phyloP scores from a whole-genome alignment of 2,113 vertebrate species.

The Progne subis region DNA sequence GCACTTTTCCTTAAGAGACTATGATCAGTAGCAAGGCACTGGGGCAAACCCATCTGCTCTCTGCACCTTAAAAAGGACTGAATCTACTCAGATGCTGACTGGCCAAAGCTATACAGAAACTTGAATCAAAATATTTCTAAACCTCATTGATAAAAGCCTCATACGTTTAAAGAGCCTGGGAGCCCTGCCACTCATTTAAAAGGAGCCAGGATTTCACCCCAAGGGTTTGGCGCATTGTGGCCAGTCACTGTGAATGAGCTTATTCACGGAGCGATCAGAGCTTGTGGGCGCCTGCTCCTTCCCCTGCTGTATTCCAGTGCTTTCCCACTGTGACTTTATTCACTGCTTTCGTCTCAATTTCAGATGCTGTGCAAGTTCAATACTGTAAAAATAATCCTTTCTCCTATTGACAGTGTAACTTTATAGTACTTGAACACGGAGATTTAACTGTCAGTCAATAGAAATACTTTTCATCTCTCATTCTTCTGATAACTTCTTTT shows the following conservation, averaged over 20 bases:
- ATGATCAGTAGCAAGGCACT: background rate
- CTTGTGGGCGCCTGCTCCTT: background rate
- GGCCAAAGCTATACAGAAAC: background rate
- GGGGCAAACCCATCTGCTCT: background rate
- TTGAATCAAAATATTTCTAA: background rate
- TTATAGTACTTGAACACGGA: background rate
- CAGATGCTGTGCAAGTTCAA: background rate
- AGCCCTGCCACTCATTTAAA: background rate
- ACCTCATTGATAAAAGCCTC: background rate
- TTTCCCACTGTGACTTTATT: slow-evolving; percentile 16
- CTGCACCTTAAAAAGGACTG: background rate
- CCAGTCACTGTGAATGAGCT: background rate
- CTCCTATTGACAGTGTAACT: background rate
- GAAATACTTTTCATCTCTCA: background rate
- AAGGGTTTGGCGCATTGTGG: background rate
- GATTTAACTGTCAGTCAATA: background rate
- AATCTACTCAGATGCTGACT: background rate
- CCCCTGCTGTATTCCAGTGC: background rate
- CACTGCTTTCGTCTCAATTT: background rate
- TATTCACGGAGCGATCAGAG: background rate
- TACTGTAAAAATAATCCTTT: background rate
- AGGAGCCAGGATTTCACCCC: slow-evolving; percentile 31
- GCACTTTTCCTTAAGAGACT: background rate
- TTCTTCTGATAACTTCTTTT: background rate
- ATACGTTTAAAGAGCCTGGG: background rate